A percentile compares a stretch with the other conserved stretches of the same genome.
Evolutionary conservation across 2,888 invertebrate species (phyloP).

Genomic region (Drosophila merina): DNA sequence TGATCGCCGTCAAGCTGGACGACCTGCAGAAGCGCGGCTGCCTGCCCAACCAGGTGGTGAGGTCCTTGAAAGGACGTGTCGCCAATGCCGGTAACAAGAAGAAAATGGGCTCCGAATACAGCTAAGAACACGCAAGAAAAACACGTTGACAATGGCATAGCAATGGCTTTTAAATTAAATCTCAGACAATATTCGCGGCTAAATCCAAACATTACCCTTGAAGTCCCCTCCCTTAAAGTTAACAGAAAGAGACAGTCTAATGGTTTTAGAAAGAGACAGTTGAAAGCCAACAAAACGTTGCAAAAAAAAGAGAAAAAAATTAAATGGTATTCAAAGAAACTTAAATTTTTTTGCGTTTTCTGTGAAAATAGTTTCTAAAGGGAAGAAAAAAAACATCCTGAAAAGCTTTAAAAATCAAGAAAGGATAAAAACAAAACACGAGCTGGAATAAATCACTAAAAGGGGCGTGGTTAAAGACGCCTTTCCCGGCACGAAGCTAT

Average conservation of each 20-base stretch:
- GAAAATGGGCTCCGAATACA: conserved; percentile 26
- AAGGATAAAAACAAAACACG: neutral
- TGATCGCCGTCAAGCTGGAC: conserved; percentile 61
- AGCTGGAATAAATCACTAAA: conserved; percentile 23
- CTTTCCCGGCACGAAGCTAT: conserved; percentile 13
- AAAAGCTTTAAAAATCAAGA: neutral
- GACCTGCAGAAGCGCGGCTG: conserved; percentile 57
- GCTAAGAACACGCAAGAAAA: neutral
- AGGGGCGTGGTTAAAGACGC: neutral
- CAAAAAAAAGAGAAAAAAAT: neutral
- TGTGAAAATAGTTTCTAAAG: conserved; percentile 19
- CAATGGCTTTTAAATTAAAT: conserved; percentile 27
- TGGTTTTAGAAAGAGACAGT: neutral
- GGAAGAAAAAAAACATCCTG: neutral
- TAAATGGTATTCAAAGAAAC: conserved; percentile 7
- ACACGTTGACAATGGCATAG: conserved; percentile 22
- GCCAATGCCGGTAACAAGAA: conserved; percentile 31
- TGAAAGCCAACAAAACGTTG: conserved; percentile 17
- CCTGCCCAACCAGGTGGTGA: conserved; percentile 42
- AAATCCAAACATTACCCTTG: neutral
- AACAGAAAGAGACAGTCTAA: neutral
- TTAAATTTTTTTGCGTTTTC: conserved; percentile 6
- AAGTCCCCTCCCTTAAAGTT: no score
- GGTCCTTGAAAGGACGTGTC: conserved; percentile 56
- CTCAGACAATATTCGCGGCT: neutral